Evolutionary conservation across 2,888 invertebrate genomes (phyloP), one percentile per base, ranked within the genome.

Genomic region (Oscheius sp.): DNA sequence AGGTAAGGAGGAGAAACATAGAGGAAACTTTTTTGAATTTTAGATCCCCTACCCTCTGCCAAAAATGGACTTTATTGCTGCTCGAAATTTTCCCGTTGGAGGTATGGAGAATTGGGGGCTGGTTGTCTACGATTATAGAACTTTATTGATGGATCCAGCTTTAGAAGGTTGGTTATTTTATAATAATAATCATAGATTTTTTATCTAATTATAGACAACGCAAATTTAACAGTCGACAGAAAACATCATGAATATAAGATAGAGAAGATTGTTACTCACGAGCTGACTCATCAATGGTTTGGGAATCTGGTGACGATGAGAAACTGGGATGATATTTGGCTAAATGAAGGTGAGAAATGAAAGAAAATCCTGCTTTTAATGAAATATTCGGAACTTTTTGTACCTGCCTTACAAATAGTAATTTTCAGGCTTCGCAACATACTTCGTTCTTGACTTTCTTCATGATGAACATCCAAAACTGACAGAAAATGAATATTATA

Each of bases 61-160:
- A 6, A 86, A 86, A 72, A 69, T 83, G 84, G 88, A 88, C 76
- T 81, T 88, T 80, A 87, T 88, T 26, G 87, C 87, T 2, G 86
- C 87, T 3, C 85, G 86, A 12, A 86, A 86, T 51, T 87, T 87
- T 74, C 83, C 85, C 22, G 86, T 87, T 2, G 87, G 87, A 9
- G 88, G 87, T 32, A 88, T 88, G 87, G 88, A 88, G 74, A 88
- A 88, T 73, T 88, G 87, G 87, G 88, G 88, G 6, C 45, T 67
- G 14, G 24, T 67, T 12, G 44, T 56, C 14, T 67, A 51, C 38
- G 51, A 62, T 33, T 67, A 62, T 17, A 20, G 49, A 22, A n/a
- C 65, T 3, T 14, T 65, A 22, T 32, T 65, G 41, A 30, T 65
- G 54, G 65, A 65, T 41, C 65, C 51, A 5, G 51, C 32, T 9